phyloP scores from a whole-genome alignment of 2,113 vertebrate genomes.

The Rallus limicola region DNA sequence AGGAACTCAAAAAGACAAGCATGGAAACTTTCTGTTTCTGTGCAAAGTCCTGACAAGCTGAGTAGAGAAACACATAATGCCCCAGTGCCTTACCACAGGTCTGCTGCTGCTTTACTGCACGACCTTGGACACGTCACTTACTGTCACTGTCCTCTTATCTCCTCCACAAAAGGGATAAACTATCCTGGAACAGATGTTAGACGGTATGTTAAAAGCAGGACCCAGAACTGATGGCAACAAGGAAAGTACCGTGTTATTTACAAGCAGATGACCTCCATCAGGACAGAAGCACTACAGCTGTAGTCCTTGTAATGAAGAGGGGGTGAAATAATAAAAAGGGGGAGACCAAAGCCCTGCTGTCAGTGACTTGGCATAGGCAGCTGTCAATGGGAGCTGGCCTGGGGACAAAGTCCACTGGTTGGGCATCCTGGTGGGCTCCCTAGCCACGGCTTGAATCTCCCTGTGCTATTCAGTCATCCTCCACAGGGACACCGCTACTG shows the following conservation, averaged over 20 bases:
- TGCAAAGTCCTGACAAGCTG: neutral
- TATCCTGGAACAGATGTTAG: neutral
- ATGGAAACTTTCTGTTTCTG: neutral
- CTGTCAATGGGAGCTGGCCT: neutral
- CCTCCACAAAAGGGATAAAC: neutral
- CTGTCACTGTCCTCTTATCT: neutral
- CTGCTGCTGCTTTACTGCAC: neutral
- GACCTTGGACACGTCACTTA: neutral
- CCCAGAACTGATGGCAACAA: neutral
- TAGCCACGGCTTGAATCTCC: accelerated
- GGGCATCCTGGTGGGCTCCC: neutral
- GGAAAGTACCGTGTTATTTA: neutral
- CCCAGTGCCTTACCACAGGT: neutral
- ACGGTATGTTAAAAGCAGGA: neutral
- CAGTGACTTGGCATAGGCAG: neutral
- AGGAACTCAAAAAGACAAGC: neutral
- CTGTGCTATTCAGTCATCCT: neutral
- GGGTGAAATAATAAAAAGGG: neutral
- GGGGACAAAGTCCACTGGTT: neutral
- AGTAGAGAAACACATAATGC: neutral
- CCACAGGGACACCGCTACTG: neutral
- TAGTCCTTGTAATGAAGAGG: neutral
- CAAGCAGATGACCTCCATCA: neutral
- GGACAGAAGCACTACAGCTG: neutral
- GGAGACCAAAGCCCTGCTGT: neutral